Evolutionary conservation across 2,888 invertebrate species (phyloP).

Genomic region (Hololepta plana): DNA sequence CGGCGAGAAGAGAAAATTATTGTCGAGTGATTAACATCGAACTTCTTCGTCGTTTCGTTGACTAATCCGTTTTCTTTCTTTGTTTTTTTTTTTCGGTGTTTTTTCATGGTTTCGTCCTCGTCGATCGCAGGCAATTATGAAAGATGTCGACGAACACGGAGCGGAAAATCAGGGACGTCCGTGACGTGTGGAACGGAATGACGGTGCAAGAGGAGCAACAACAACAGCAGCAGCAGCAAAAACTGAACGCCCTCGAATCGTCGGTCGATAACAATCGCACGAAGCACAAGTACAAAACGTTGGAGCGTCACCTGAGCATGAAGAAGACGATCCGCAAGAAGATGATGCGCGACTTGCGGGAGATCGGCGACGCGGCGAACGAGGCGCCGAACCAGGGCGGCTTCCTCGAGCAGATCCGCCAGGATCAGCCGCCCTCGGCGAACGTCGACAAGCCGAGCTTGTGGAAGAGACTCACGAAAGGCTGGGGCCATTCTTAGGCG

Average conservation of each 20-base stretch:
- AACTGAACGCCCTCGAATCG: slow-evolving; percentile 28
- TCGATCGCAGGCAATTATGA: slow-evolving; percentile 14
- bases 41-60: slow-evolving; percentile 1
- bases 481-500: slow-evolving; percentile 25
- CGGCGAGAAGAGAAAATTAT: too few relatives aligned
- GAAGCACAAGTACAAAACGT: slow-evolving; percentile 54
- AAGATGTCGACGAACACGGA: slow-evolving; percentile 42
- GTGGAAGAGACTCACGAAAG: slow-evolving; percentile 28
- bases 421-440: slow-evolving; percentile 26
- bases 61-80: slow-evolving; percentile 2
- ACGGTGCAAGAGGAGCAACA: too few relatives aligned
- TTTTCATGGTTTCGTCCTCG: not conserved
- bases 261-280: slow-evolving; percentile 32
- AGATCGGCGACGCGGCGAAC: slow-evolving; percentile 28
- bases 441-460: slow-evolving; percentile 28
- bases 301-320: slow-evolving; percentile 70
- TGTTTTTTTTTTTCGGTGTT: not conserved
- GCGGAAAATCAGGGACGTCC: slow-evolving; percentile 55
- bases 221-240: slow-evolving; percentile 8
- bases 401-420: slow-evolving; percentile 27
- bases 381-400: slow-evolving; percentile 18
- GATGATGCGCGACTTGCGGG: slow-evolving; percentile 67
- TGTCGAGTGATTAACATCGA: not conserved
- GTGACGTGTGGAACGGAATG: slow-evolving; percentile 37
- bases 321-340: slow-evolving; percentile 73